These are phyloP conservation scores for Arion vulgaris DNA, from an alignment of 1,140 invertebrate species.

Conservation along the genomic window DNA sequence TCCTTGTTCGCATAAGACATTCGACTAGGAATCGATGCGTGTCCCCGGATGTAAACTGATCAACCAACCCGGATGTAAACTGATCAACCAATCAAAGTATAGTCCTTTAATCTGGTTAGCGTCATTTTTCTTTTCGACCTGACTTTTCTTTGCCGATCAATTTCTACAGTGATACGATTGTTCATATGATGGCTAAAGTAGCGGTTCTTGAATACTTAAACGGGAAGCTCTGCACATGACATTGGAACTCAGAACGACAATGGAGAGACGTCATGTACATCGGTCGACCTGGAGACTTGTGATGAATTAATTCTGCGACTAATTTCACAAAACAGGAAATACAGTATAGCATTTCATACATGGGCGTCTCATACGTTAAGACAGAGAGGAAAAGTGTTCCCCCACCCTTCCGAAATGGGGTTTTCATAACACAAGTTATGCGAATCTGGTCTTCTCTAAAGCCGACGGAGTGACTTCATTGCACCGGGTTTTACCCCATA, in stretches of 20 bases:
- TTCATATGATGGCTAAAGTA: constrained; percentile 7
- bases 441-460: too few relatives aligned
- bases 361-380: too few relatives aligned
- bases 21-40: constrained; percentile 6
- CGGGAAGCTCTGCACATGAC: constrained; percentile 15
- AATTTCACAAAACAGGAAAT: neutral
- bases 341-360: too few relatives aligned
- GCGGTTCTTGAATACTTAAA: neutral
- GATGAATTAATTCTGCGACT: constrained; percentile 17
- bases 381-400: too few relatives aligned
- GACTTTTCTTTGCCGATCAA: neutral
- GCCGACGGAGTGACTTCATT: too few relatives aligned
- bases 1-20: neutral
- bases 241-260: neutral
- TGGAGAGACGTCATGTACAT: constrained; percentile 5
- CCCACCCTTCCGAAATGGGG: too few relatives aligned
- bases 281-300: constrained; percentile 18
- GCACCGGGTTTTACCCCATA: too few relatives aligned
- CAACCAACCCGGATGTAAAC: constrained; percentile 5
- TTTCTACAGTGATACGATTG: constrained; percentile 17
- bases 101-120: neutral
- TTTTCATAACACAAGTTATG: too few relatives aligned
- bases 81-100: constrained; percentile 5
- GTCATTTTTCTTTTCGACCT: too few relatives aligned
- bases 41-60: constrained; percentile 3